Percentiles rank a stretch among this genome's conserved stretches.
phyloP scores from a whole-genome alignment of 30 jellyfish, hydroid and myxozoan species.

The Cassiopea xamachana region DNA sequence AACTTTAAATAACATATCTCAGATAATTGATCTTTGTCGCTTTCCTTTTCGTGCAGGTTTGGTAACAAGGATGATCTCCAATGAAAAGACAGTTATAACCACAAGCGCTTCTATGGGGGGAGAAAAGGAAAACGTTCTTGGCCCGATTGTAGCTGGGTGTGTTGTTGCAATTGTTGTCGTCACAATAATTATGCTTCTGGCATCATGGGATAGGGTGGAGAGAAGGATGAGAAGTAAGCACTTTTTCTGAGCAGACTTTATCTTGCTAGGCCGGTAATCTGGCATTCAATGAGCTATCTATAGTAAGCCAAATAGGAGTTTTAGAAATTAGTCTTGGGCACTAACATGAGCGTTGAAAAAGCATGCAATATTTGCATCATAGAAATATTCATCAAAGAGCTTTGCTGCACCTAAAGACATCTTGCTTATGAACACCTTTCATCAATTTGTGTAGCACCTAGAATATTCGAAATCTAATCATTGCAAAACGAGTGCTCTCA shows the following conservation, averaged over 20 bases:
- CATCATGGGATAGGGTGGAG: slow-evolving; percentile 96
- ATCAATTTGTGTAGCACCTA: not conserved
- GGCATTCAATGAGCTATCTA: too few species aligned
- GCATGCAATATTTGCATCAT: too few species aligned
- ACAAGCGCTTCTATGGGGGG: slow-evolving; percentile 7
- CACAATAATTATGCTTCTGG: slow-evolving; percentile 73
- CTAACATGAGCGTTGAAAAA: too few species aligned
- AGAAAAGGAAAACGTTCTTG: slow-evolving; percentile 62
- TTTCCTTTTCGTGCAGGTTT: slow-evolving; percentile 28
- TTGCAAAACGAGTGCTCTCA: not conserved
- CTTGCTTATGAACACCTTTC: too few species aligned
- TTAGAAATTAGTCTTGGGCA: too few species aligned
- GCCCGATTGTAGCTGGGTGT: slow-evolving; percentile 84
- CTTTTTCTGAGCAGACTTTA: too few species aligned
- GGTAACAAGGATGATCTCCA: slow-evolving; percentile 29
- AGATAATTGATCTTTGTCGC: not conserved
- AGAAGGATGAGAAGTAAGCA: slow-evolving; percentile 80
- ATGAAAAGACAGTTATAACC: slow-evolving; percentile 9
- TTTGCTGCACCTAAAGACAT: too few species aligned
- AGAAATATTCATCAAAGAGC: too few species aligned
- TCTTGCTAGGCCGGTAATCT: too few species aligned
- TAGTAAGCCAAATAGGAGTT: too few species aligned
- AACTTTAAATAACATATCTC: not conserved
- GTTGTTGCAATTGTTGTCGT: slow-evolving; percentile 75
- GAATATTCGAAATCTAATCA: not conserved